phyloP scores from a whole-genome alignment of 2,113 vertebrate genomes.

The Sinocyclocheilus grahami region DNA sequence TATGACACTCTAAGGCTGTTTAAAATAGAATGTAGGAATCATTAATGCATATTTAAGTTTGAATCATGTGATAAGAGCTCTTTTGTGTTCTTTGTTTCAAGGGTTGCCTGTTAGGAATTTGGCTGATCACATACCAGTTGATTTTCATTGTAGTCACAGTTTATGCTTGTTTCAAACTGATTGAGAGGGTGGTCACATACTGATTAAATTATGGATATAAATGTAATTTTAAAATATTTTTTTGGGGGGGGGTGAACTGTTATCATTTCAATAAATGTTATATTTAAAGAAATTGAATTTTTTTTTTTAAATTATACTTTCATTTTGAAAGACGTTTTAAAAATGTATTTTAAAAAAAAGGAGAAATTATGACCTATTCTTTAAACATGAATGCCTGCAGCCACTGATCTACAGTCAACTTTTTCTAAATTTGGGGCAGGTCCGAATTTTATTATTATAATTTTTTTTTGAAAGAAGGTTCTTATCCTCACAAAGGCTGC shows the following conservation, averaged over 20 bases:
- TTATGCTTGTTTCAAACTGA: background rate
- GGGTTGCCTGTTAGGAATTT: background rate
- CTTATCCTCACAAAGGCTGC: too few relatives aligned
- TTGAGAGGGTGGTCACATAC: background rate
- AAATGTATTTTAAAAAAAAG: too few relatives aligned
- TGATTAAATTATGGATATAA: background rate
- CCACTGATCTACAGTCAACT: too few relatives aligned
- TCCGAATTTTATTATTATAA: too few relatives aligned
- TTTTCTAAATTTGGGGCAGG: too few relatives aligned
- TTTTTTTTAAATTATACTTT: too few relatives aligned
- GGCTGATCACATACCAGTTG: background rate
- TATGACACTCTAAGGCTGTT: conserved; percentile 38
- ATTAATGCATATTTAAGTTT: conserved; percentile 13
- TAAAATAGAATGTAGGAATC: conserved; percentile 30
- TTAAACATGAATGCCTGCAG: too few relatives aligned
- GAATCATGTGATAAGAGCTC: conserved; percentile 8
- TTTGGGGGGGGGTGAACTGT: background rate
- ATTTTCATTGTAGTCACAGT: background rate
- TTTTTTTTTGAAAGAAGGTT: too few relatives aligned
- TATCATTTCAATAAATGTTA: background rate
- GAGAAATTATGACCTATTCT: too few relatives aligned
- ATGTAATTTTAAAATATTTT: background rate
- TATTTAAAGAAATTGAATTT: too few relatives aligned
- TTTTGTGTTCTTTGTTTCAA: background rate
- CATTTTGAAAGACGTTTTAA: too few relatives aligned